phyloP scores from a whole-genome alignment of 2,113 vertebrate genomes.

The Theristicus caerulescens region DNA sequence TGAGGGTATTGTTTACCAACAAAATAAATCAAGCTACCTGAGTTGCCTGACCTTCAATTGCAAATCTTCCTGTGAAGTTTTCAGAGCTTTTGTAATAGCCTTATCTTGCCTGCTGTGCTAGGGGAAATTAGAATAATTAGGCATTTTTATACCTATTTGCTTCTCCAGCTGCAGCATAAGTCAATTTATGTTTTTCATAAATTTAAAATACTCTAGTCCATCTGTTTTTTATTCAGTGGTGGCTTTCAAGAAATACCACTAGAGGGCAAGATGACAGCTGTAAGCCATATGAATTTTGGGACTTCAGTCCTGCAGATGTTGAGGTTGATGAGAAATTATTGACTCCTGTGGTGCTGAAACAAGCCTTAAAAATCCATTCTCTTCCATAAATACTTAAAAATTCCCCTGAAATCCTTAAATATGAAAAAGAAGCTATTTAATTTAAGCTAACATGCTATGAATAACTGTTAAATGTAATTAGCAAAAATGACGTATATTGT shows the following conservation, averaged over 20 bases:
- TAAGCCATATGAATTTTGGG: not conserved
- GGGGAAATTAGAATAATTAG: not conserved
- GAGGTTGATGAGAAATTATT: not conserved
- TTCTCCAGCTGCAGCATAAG: not conserved
- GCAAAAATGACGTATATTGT: not conserved
- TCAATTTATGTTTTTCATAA: not conserved
- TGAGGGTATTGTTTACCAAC: not conserved
- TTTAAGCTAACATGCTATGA: not conserved
- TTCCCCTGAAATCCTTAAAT: not conserved
- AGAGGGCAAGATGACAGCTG: slow-evolving; percentile 38
- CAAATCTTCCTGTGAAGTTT: not conserved
- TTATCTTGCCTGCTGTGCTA: not conserved
- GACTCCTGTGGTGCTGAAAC: not conserved
- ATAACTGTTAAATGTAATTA: not conserved
- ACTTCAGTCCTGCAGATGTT: not conserved
- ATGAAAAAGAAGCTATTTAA: not conserved
- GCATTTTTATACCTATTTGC: not conserved
- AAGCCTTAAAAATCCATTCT: not conserved
- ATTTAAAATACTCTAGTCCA: not conserved
- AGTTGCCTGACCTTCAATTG: not conserved
- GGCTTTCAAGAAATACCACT: slow-evolving; percentile 33
- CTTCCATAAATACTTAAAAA: not conserved
- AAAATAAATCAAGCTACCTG: not conserved
- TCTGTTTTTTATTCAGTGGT: not conserved
- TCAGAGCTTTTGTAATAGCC: not conserved